A percentile compares a stretch with the other conserved stretches of the same genome.
Evolutionary conservation across 2,888 invertebrate species (phyloP).

Genomic region (Euplexia lucipara): DNA sequence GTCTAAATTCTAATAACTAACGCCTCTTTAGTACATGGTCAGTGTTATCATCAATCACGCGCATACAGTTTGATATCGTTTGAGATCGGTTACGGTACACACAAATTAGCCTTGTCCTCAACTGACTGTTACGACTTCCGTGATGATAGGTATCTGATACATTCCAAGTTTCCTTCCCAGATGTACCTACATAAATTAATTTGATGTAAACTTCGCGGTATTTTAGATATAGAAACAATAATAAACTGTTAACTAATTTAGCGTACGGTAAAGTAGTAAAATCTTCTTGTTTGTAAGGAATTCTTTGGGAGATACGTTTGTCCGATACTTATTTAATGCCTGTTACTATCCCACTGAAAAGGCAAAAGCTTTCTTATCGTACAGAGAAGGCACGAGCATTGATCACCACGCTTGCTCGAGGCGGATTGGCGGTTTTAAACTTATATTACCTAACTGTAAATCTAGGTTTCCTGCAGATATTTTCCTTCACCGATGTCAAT

Average conservation of each 20-base stretch:
- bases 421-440: no score
- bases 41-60: constrained; percentile 23
- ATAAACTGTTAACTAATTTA: constrained; percentile 19
- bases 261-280: not conserved
- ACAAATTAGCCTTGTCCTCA: constrained; percentile 56
- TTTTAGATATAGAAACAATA: constrained; percentile 28
- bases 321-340: no score
- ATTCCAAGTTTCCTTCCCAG: constrained; percentile 47
- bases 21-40: not conserved
- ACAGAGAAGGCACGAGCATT: no score
- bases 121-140: constrained; percentile 52
- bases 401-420: no score
- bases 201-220: constrained; percentile 43
- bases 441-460: no score
- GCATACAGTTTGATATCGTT: constrained; percentile 39
- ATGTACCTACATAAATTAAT: constrained; percentile 54
- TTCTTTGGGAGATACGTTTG: no score
- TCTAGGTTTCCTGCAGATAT: no score
- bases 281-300: not conserved
- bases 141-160: constrained; percentile 45
- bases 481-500: no score
- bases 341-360: no score
- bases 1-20: constrained; percentile 9
- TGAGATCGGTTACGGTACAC: constrained; percentile 31
- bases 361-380: no score